phyloP scores from a whole-genome alignment of 1,140 invertebrate genomes.

The Tetragnatha versicolor region DNA sequence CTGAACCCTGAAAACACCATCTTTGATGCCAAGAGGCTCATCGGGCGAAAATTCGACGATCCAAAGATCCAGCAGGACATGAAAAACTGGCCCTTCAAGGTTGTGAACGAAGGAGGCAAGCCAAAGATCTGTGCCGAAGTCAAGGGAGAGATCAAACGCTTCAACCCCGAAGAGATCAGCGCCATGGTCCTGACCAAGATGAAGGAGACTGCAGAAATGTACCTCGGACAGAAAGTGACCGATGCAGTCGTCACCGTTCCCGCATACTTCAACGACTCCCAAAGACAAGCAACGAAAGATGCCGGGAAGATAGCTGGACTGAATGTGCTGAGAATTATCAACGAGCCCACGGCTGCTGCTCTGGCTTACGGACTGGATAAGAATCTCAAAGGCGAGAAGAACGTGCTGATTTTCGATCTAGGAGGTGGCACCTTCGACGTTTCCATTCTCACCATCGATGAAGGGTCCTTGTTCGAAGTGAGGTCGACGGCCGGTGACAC shows the following conservation, averaged over 20 bases:
- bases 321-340: constrained; percentile 86
- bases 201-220: constrained; percentile 49
- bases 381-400: constrained; percentile 62
- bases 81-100: constrained; percentile 97
- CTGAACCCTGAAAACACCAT: constrained; percentile 68
- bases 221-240: constrained; percentile 64
- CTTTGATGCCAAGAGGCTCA: constrained; percentile 76
- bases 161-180: constrained; percentile 85
- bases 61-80: constrained; percentile 89
- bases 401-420: constrained; percentile 73
- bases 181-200: constrained; percentile 77
- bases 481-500: constrained; percentile 98
- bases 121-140: constrained; percentile 69
- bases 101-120: constrained; percentile 63
- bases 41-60: constrained; percentile 93
- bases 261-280: constrained; percentile 84
- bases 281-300: constrained; percentile 71
- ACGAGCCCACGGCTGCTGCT: constrained; percentile 76
- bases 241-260: constrained; percentile 27
- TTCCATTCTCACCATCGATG: constrained; percentile 92
- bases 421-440: constrained; percentile 77
- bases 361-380: constrained; percentile 68
- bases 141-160: constrained; percentile 77
- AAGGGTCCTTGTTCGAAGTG: constrained; percentile 92
- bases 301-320: constrained; percentile 85